Base-by-base conservation (phyloP, 2,888 invertebrate species). In the Cephalotes varians region DNA sequence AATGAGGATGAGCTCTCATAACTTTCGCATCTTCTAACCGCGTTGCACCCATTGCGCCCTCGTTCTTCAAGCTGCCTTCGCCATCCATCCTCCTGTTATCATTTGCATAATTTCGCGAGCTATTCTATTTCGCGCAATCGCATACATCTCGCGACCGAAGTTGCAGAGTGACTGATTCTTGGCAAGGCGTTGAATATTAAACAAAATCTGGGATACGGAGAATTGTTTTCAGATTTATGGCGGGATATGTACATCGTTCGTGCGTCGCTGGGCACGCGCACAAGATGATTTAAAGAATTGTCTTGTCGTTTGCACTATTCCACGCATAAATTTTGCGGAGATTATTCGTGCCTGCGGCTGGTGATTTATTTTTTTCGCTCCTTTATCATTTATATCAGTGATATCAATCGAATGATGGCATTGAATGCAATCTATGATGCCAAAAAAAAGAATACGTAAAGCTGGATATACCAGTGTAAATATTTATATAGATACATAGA, bases 11-110 rank as follows among this genome's bases (percentile, higher is more conserved):
- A 85, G 56, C 82, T 81, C 85, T 83, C 82, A 56, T 90, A 91
- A 88, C 86, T 91, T 87, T 86, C 81, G 82, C 85, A 84, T 87
- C 74, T 82, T 72, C 65, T 62, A 58, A 51, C 76, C 65, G 82
- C 74, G 25, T 31, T 28, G 60, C 51, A 67, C 73, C n/a, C 21
- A 37, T 54, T 51, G 51, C 77, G 31, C 58, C 10, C 76, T 77
- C 67, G 18, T 71, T 54, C 51, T 44, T 60, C 81, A 31, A 51
- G 9, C 58, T 37, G n/a, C 47, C 56, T 34, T 54, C 58, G 1
- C 54, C 56, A 71, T 83, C 64, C 67, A 62, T 54, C 40, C 49
- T 73, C 62, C 51, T 67, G 64, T 85, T 76, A 74, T 83, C 83
- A 67, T 84, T 62, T 71, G 84, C 85, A 88, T 87, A 89, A 88